These are phyloP conservation scores for Erpetoichthys calabaricus DNA, from an alignment of 2,797 vertebrate genomes.

Conservation along the genomic window DNA sequence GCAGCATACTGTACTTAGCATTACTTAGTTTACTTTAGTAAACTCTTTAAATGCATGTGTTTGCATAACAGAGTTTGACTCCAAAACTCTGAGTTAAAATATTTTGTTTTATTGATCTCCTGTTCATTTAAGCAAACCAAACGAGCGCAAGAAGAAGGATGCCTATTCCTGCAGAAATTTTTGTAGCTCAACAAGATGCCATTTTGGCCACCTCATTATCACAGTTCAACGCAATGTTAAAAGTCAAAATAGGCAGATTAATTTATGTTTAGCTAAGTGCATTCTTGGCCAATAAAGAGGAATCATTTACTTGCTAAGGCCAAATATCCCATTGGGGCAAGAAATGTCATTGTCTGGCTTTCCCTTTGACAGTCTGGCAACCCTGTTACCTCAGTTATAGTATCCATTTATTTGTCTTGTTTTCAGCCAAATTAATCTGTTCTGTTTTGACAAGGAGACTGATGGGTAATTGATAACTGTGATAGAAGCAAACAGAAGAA, in stretches of 20 bases:
- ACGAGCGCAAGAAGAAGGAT: slow-evolving; percentile 42
- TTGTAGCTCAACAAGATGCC: slow-evolving; percentile 42
- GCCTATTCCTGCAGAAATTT: slow-evolving; percentile 43
- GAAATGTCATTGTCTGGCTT: slow-evolving; percentile 81
- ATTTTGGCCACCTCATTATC: slow-evolving; percentile 51
- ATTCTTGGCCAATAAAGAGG: slow-evolving; percentile 83
- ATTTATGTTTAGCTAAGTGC: slow-evolving; percentile 86
- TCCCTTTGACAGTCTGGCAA: slow-evolving; percentile 68
- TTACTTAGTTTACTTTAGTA: no score
- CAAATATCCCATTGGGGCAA: slow-evolving; percentile 81
- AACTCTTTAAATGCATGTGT: no score
- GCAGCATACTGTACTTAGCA: no score
- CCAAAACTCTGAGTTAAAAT: neutral
- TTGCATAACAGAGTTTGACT: no score
- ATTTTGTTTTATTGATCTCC: slow-evolving; percentile 10
- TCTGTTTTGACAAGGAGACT: slow-evolving; percentile 67
- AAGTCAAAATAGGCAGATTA: slow-evolving; percentile 76
- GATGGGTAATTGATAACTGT: slow-evolving; percentile 74
- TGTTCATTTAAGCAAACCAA: slow-evolving; percentile 27
- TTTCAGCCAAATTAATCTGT: slow-evolving; percentile 67
- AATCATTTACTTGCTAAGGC: slow-evolving; percentile 73
- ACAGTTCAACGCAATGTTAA: slow-evolving; percentile 60
- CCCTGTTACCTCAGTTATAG: slow-evolving; percentile 54
- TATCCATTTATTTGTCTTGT: slow-evolving; percentile 71
- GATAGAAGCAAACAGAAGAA: slow-evolving; percentile 74